Evolutionary conservation across 2,797 vertebrate genomes (phyloP), one percentile per base, ranked within the genome.

Genomic region (Argyrosomus regius): DNA sequence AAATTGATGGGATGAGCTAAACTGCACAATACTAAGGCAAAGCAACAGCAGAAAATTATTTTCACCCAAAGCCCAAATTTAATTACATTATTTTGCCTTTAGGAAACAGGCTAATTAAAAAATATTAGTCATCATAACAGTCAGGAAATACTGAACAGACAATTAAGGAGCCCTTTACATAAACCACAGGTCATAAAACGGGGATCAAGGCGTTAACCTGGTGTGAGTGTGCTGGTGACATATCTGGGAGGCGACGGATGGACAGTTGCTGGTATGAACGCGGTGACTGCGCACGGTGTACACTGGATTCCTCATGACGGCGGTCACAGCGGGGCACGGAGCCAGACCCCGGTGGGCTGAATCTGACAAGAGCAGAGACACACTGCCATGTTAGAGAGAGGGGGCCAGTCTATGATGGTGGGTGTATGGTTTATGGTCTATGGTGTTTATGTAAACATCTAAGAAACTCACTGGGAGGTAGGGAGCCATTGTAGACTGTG

Each of bases 221-320:
- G 92, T 93, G 90, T 93, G 93, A 92, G 87, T 89, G 92, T 97
- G 96, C 89, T 97, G 97, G 89, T 97, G 95, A 88, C 96, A 96
- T 71, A 95, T 95, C 88, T 98, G 97, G 60, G 96, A 97, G 91
- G 96, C 94, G 1, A 96, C 95, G 11, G 97, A 96, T 0, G 97
- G 96, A 78, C 97, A 97, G 88, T 97, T 97, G 92, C 93, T 97
- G 83, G 96, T 94, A 62, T 97, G 97, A 35, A 98, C 94, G 74
- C 96, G 94, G 84, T 98, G 98, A 84, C 97, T 99, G 89, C 97
- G 97, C 54, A 97, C 97, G 0, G 98, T 99, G 93, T 98, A 99
- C 87, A 99, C 93, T 1, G 98, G 97, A 74, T 98, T 99, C 92
- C 98, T 96, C 96, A 99, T 97, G 90, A 98, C 96, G 8, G 98